A percentile compares a stretch with the other conserved stretches of the same genome.
These are phyloP conservation scores for Chiloscyllium plagiosum DNA, from an alignment of 2,113 vertebrate genomes.

Conservation along the genomic window DNA sequence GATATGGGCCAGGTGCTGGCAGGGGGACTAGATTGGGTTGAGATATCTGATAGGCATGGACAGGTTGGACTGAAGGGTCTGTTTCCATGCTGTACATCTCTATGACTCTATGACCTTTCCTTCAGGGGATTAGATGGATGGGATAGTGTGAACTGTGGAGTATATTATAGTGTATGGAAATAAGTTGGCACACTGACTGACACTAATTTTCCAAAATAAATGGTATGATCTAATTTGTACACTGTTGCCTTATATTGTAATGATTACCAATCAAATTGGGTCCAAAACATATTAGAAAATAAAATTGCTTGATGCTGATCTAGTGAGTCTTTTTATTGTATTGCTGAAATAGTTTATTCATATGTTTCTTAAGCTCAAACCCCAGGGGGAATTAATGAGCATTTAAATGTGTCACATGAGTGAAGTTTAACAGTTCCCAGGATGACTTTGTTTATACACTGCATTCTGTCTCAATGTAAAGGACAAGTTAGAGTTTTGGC, in stretches of 20 bases:
- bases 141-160: neutral
- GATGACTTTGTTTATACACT: neutral
- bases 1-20: too few species aligned
- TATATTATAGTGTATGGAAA: neutral
- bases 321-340: neutral
- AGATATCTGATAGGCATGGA: too few species aligned
- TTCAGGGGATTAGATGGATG: neutral
- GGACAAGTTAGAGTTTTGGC: neutral
- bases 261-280: neutral
- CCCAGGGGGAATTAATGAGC: neutral
- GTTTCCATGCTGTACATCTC: too few species aligned
- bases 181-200: neutral
- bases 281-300: neutral
- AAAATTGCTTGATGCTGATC: neutral
- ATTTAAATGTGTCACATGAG: neutral
- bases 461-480: neutral
- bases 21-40: too few species aligned
- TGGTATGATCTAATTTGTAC: neutral
- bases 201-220: neutral
- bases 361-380: neutral
- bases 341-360: neutral
- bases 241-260: neutral
- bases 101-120: too few species aligned
- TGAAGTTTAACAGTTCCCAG: neutral
- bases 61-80: too few species aligned